Base-by-base conservation (phyloP, 1,140 invertebrate species). In the Trinorchestia longiramus region DNA sequence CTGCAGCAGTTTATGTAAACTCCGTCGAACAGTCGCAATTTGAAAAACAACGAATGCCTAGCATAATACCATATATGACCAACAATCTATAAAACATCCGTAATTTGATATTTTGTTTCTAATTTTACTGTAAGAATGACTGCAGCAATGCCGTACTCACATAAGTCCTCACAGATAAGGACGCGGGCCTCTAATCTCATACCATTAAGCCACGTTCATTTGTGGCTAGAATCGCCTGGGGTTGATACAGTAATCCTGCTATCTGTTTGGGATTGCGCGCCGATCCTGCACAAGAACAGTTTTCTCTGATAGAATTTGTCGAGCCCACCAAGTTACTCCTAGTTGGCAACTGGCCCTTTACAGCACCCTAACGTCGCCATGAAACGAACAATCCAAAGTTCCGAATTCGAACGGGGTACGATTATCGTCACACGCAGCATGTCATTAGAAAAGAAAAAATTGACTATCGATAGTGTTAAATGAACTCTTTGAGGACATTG, bases 231-330 rank as follows among this genome's bases (percentile, higher is more conserved):
- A 94, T 94, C 6, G 92, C 43, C 40, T 15, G 23, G 11, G 43
- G 92, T 94, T 94, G 92, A 94, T 94, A 94, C 92, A 45, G 43
- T 94, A 94, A 94, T 94, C 92, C 92, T 94, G 44, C 92, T 94
- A 94, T 94, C 92, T 94, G 92, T 94, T 94, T 94, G 92, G 92
- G 92, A 94, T 94, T 94, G 92, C 44, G 88, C 88, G 92, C 92
- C 92, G 92, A 94, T 94, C 92, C 92, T 94, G 43, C 92, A 45
- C 36, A 45, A 47, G 92, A 94, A 94, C 92, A 94, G 92, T 94
- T 94, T 94, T 94, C 92, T 94, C 92, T 94, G 92, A 94, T 94
- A 94, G 92, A 94, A 94, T 94, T 94, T 47, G 92, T 36, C 92
- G 44, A 40, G 43, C 44, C n/a, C 62, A 23, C 62, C 92, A 94